These are phyloP conservation scores for Salmo trutta DNA, from an alignment of 2,797 vertebrate genomes.

Conservation along the genomic window DNA sequence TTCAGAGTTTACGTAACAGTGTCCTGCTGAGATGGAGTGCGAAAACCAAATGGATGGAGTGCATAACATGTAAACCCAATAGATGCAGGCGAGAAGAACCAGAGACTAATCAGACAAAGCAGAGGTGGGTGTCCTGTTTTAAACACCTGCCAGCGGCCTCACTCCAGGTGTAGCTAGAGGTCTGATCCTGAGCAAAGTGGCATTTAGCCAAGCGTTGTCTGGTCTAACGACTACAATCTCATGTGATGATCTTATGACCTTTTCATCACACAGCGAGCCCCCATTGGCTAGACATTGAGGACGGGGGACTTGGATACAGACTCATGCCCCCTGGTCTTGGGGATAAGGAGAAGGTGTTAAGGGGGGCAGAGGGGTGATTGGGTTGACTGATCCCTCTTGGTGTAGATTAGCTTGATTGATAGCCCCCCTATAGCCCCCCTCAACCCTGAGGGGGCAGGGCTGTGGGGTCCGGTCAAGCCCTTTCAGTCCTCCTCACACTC, in stretches of 20 bases:
- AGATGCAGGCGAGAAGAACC: neutral
- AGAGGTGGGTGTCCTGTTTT: neutral
- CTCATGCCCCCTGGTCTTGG: conserved; percentile 5
- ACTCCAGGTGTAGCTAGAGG: conserved; percentile 7
- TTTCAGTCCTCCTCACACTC: conserved; percentile 60
- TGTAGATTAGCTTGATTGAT: neutral
- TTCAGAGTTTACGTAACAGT: conserved; percentile 6
- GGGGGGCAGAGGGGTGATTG: neutral
- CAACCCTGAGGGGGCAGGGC: neutral
- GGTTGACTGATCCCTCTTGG: neutral
- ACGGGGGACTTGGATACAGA: too few species aligned
- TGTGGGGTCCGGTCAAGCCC: neutral
- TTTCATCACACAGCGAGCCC: neutral
- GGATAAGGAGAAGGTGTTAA: neutral
- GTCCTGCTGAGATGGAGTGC: conserved; percentile 8
- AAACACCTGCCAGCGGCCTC: conserved; percentile 2
- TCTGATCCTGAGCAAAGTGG: neutral
- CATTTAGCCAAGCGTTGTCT: too few species aligned
- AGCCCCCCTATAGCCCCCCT: neutral
- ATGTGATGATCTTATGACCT: neutral
- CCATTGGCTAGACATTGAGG: neutral
- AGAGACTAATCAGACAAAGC: neutral
- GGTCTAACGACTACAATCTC: neutral
- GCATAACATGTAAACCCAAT: conserved; percentile 17
- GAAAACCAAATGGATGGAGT: conserved; percentile 30